Evolutionary conservation across 2,113 vertebrate species (phyloP).

Genomic region (Chloebia gouldiae): DNA sequence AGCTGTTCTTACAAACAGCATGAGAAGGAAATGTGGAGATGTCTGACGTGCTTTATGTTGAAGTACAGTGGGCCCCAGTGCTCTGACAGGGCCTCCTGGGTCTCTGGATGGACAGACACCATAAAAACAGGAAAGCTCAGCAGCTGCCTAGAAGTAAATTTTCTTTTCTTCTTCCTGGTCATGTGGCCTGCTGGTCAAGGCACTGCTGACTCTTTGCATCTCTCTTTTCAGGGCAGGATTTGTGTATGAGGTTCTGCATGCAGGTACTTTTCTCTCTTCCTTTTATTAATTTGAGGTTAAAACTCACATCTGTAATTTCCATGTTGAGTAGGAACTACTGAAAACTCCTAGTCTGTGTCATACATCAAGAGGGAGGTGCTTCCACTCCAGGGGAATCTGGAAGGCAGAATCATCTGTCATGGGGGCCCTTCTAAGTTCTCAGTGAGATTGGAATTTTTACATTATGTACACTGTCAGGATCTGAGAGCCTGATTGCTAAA

Average conservation of each 20-base stretch:
- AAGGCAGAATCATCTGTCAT: not conserved
- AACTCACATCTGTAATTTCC: not conserved
- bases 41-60: not conserved
- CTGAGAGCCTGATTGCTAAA: not conserved
- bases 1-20: not conserved
- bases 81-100: not conserved
- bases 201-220: not conserved
- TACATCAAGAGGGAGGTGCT: not conserved
- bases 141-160: not conserved
- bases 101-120: not conserved
- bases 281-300: not conserved
- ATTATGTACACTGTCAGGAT: not conserved
- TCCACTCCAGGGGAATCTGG: not conserved
- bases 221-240: not conserved
- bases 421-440: not conserved
- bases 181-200: not conserved
- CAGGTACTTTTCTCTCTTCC: not conserved
- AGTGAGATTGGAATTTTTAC: not conserved
- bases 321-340: not conserved
- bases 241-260: not conserved
- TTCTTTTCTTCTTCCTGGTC: not conserved
- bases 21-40: not conserved
- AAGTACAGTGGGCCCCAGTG: not conserved
- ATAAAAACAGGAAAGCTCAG: not conserved
- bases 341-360: not conserved